Base-by-base conservation (phyloP, 1,140 invertebrate species). In the Nasonia vitripennis region DNA sequence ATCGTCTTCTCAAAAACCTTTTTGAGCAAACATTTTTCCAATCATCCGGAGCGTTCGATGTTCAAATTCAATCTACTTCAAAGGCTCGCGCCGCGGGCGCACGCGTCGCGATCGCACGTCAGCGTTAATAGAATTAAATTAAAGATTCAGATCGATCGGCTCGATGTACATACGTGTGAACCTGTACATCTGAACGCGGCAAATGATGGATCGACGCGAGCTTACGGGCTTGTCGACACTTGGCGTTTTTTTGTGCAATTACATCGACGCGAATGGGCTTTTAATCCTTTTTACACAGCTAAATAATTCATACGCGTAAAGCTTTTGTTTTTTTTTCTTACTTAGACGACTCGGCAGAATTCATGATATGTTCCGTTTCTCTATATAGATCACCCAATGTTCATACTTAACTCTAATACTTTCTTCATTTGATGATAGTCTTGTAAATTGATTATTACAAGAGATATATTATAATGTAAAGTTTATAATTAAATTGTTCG, bases 291-390 rank as follows among this genome's bases (percentile, higher is more conserved):
- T 55, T 17, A 17, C 51, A 55, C 41, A 7, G 41, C 6, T 62
- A 62, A 62, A n/a, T n/a, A 20, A 62, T 62, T 62, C 37, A 79
- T 68, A 41, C 55, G 78, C 55, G 4, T 62, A 41, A 48, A 11
- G 34, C 6, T 79, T 79, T 41, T 68, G 31, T 3, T 62, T 62
- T 62, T 62, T 62, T 62, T 0, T 62, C 2, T 51, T 62, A 62
- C 17, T 62, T 62, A 62, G 6, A 55, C 48, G 23, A 7, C 2
- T 85, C 81, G 71, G 34, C 78, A 80, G 5, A 77, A 41, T 85
- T 77, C 14, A 70, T 82, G 79, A 85, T 78, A 82, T 86, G 79
- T 86, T 74, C 45, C 74, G 67, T 81, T 85, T 79, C 12, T 14
- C 31, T 81, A 27, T 27, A 27, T 27, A 12, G 78, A 81, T 85